A percentile compares a stretch with the other conserved stretches of the same genome.
phyloP scores from a whole-genome alignment of 2,113 vertebrate genomes.

The Dinomys branickii region DNA sequence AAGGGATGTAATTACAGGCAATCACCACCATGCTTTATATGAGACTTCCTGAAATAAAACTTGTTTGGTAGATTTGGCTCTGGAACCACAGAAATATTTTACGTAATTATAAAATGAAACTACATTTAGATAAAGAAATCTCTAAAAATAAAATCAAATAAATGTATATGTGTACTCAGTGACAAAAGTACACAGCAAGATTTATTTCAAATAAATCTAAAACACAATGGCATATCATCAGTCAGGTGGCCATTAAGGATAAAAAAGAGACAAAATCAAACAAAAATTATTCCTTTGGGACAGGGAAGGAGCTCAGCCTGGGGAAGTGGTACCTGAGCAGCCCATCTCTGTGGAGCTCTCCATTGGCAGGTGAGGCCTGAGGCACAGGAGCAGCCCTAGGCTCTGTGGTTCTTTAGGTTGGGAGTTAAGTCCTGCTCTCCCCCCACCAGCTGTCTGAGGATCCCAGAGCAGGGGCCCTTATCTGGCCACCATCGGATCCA shows the following conservation, averaged over 20 bases:
- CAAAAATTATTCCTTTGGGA: too few relatives aligned
- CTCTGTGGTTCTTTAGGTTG: too few relatives aligned
- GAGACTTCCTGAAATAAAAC: neutral
- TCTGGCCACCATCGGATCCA: too few relatives aligned
- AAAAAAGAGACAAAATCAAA: neutral
- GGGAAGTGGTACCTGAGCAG: too few relatives aligned
- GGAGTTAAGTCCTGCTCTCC: too few relatives aligned
- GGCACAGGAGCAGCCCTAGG: too few relatives aligned
- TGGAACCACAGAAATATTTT: neutral
- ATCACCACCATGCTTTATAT: too few relatives aligned
- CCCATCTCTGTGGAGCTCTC: too few relatives aligned
- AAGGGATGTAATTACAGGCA: neutral
- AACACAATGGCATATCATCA: neutral
- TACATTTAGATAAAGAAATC: neutral
- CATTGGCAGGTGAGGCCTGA: too few relatives aligned
- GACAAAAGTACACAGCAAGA: neutral
- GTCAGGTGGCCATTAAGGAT: neutral
- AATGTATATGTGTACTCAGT: neutral
- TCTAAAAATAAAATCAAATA: conserved; percentile 25
- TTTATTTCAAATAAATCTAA: neutral
- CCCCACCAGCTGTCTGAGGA: too few relatives aligned
- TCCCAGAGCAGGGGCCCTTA: too few relatives aligned
- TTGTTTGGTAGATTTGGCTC: neutral
- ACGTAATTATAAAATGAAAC: neutral
- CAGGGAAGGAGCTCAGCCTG: too few relatives aligned